Conservation (phyloP, 1,140 invertebrate species). For the Procambarus virginalis region DNA sequence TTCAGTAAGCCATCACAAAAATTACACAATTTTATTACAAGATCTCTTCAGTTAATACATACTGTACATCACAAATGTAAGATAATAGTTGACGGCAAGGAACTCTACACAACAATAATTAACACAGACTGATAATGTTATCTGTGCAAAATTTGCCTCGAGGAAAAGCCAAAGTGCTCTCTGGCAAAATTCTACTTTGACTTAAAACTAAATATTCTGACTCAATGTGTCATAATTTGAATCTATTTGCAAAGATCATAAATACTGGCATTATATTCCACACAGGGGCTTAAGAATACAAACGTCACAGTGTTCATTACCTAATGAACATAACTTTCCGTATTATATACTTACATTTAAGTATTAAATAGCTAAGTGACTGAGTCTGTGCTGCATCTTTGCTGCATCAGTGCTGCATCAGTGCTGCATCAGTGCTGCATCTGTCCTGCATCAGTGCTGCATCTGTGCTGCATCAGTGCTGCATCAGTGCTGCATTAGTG, state of each 20-base stretch:
- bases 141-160: neutral
- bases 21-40: too few species aligned
- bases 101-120: neutral
- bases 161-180: neutral
- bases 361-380: neutral
- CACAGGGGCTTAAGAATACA: neutral
- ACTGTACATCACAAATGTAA: neutral
- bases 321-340: neutral
- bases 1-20: neutral
- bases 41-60: too few species aligned
- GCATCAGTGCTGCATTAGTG: too few species aligned
- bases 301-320: neutral
- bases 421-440: neutral
- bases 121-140: neutral
- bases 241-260: neutral
- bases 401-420: neutral
- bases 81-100: neutral
- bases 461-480: too few species aligned
- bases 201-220: neutral
- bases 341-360: neutral
- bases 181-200: neutral
- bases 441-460: neutral
- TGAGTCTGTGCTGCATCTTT: neutral
- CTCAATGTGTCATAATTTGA: neutral
- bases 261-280: neutral